Percentiles rank a stretch among this genome's conserved stretches.
Evolutionary conservation across 2,888 invertebrate genomes (phyloP).

Genomic region (Euplexia lucipara): DNA sequence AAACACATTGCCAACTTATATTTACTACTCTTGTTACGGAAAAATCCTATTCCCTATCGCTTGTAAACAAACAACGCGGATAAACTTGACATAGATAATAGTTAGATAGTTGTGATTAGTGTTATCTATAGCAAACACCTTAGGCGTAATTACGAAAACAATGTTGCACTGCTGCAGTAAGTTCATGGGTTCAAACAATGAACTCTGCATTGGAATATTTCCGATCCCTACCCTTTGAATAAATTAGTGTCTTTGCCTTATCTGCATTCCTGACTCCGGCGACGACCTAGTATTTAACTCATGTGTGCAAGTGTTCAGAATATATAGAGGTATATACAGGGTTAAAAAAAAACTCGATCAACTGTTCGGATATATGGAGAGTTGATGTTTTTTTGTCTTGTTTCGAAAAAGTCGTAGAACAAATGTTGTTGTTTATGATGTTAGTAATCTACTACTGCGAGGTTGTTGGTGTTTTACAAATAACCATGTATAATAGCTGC

Average conservation of each 20-base stretch:
- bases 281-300: background rate
- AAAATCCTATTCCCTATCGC: slow-evolving; percentile 74
- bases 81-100: slow-evolving; percentile 68
- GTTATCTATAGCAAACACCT: slow-evolving; percentile 54
- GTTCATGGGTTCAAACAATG: slow-evolving; percentile 49
- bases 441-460: too few species aligned
- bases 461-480: too few species aligned
- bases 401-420: too few species aligned
- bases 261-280: slow-evolving; percentile 16
- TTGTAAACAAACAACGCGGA: slow-evolving; percentile 70
- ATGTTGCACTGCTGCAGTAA: slow-evolving; percentile 23
- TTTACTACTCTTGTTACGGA: slow-evolving; percentile 70
- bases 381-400: too few species aligned
- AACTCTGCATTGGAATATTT: slow-evolving; percentile 51
- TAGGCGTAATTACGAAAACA: slow-evolving; percentile 16
- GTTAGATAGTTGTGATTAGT: slow-evolving; percentile 59
- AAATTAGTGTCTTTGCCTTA: slow-evolving; percentile 34
- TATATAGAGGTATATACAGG: too few species aligned
- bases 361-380: too few species aligned
- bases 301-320: background rate
- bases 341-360: too few species aligned
- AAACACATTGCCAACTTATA: slow-evolving; percentile 37
- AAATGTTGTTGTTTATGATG: too few species aligned
- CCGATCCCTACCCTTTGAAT: slow-evolving; percentile 15
- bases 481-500: too few species aligned